Conservation (phyloP, 1,140 invertebrate species). For the Drosophila tsacasi region DNA sequence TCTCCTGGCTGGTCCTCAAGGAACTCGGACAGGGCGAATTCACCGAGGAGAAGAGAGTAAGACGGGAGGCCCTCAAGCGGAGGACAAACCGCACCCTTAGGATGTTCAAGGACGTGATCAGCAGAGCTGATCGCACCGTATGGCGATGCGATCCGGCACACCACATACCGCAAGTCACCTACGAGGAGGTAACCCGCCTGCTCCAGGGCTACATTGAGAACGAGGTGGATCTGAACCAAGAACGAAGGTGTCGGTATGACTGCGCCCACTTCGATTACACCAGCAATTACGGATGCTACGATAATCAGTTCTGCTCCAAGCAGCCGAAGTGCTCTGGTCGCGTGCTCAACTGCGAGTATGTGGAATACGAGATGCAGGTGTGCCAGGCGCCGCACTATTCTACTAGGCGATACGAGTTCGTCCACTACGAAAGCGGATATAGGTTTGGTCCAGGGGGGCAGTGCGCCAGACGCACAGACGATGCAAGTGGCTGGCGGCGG, state of each 20-base stretch:
- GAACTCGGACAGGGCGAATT: neutral
- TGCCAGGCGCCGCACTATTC: conserved; percentile 88
- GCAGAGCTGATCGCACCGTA: conserved; percentile 87
- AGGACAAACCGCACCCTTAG: neutral
- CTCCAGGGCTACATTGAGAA: conserved; percentile 95
- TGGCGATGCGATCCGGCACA: conserved; percentile 91
- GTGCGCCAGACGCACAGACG: conserved; percentile 87
- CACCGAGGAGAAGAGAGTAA: neutral
- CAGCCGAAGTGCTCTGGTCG: conserved; percentile 90
- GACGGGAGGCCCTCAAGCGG: neutral
- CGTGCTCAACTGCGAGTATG: conserved; percentile 91
- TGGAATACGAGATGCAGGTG: conserved; percentile 94
- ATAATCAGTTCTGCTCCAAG: conserved; percentile 88
- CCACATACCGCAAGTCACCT: conserved; percentile 87
- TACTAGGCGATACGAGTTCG: conserved; percentile 91
- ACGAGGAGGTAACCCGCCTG: conserved; percentile 91
- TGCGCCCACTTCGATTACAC: conserved; percentile 91
- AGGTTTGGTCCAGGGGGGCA: conserved; percentile 86
- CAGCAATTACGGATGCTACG: conserved; percentile 86
- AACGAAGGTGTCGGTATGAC: conserved; percentile 91
- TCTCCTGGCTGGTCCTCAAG: conserved; percentile 2
- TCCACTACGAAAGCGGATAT: conserved; percentile 92
- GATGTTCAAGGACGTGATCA: neutral
- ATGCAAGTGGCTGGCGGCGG: conserved; percentile 93
- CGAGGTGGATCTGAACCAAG: conserved; percentile 92